phyloP scores from a whole-genome alignment of 2,797 vertebrate genomes.

The Dermochelys coriacea region DNA sequence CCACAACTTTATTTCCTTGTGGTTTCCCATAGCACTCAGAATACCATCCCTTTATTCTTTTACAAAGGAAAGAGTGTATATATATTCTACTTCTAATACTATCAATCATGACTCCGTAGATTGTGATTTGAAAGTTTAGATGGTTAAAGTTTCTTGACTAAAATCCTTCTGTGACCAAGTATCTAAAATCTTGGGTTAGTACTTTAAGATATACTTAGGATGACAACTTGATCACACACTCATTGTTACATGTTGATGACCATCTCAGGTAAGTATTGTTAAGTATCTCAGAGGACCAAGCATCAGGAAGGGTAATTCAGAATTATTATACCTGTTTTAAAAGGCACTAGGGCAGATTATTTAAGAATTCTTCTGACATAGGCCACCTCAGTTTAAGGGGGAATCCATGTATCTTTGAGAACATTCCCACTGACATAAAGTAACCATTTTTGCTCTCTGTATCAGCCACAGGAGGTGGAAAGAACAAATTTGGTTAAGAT shows the following conservation, averaged over 20 bases:
- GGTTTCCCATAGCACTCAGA: background rate
- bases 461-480: background rate
- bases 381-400: background rate
- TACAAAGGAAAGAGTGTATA: background rate
- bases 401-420: background rate
- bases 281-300: background rate
- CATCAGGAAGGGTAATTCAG: background rate
- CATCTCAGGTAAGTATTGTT: background rate
- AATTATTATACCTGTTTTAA: background rate
- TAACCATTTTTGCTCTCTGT: background rate
- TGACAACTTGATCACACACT: background rate
- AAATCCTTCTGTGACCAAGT: background rate
- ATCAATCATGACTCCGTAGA: background rate
- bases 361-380: background rate
- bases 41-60: conserved; percentile 8
- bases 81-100: background rate
- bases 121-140: background rate
- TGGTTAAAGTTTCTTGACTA: background rate
- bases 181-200: background rate
- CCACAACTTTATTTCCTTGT: background rate
- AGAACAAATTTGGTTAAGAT: background rate
- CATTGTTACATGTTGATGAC: background rate
- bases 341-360: background rate
- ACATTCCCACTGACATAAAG: background rate
- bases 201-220: background rate